These are phyloP conservation scores for Cyphomyrmex costatus DNA, from an alignment of 1,140 invertebrate species.

Conservation along the genomic window DNA sequence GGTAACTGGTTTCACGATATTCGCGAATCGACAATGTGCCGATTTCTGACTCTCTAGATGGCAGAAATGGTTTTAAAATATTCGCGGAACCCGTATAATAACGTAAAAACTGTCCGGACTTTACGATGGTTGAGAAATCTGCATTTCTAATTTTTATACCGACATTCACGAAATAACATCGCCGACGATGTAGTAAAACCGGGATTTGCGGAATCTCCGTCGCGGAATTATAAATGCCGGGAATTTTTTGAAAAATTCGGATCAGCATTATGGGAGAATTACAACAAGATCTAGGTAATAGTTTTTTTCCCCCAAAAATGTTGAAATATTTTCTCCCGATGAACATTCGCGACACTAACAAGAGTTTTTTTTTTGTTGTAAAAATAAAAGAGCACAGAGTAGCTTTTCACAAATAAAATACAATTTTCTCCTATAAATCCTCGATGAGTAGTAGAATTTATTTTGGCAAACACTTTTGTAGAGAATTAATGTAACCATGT, in stretches of 20 bases:
- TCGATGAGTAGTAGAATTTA: neutral
- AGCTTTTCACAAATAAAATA: conserved; percentile 7
- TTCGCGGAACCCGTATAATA: conserved; percentile 35
- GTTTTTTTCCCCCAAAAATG: conserved; percentile 24
- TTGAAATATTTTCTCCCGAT: conserved; percentile 23
- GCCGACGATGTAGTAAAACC: conserved; percentile 44
- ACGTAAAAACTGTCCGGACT: conserved; percentile 38
- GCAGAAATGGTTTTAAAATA: conserved; percentile 47
- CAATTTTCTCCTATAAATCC: conserved; percentile 7
- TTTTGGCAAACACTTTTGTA: neutral
- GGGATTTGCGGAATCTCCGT: conserved; percentile 52
- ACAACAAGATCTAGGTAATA: conserved; percentile 45
- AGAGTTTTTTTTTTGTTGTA: neutral
- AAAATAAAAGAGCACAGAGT: conserved; percentile 3
- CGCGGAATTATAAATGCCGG: conserved; percentile 36
- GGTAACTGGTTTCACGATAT: neutral
- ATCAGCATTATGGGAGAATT: conserved; percentile 31
- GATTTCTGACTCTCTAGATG: neutral
- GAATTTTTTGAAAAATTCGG: conserved; percentile 53
- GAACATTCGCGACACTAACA: neutral
- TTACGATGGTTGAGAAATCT: conserved; percentile 38
- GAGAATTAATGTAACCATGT: conserved; percentile 42
- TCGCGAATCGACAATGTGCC: neutral
- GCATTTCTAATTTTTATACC: conserved; percentile 64
- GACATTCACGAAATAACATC: conserved; percentile 57